These are phyloP conservation scores for Danio kyathit DNA, from an alignment of 2,797 vertebrate genomes.

Conservation along the genomic window DNA sequence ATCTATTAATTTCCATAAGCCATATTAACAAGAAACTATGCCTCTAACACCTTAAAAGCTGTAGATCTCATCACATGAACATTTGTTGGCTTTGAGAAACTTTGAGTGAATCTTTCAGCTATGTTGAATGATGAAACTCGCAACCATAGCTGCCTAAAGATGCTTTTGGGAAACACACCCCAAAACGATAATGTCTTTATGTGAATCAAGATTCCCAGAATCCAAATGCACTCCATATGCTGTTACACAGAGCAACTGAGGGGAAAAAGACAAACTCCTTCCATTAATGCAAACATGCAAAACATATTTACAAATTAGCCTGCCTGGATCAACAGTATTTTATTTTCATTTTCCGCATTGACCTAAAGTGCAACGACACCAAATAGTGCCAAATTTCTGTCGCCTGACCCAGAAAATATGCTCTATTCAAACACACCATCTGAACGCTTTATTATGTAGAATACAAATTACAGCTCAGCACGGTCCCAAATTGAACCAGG, in stretches of 20 bases:
- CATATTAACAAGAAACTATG: too few species aligned
- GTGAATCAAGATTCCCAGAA: slow-evolving; percentile 14
- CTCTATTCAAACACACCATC: slow-evolving; percentile 54
- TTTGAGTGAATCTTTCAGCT: too few species aligned
- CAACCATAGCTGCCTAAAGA: too few species aligned
- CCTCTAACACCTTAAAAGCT: too few species aligned
- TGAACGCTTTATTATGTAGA: slow-evolving; percentile 50
- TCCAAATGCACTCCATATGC: slow-evolving; percentile 14
- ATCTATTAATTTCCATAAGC: too few species aligned
- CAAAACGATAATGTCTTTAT: neutral
- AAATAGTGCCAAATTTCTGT: slow-evolving; percentile 35
- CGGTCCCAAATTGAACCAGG: slow-evolving; percentile 66
- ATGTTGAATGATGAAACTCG: too few species aligned
- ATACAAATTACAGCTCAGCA: slow-evolving; percentile 62
- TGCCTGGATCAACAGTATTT: slow-evolving; percentile 5
- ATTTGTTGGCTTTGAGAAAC: too few species aligned
- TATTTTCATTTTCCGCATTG: slow-evolving; percentile 17
- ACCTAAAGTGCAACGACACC: slow-evolving; percentile 22
- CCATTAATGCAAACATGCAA: slow-evolving; percentile 17
- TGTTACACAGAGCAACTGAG: neutral
- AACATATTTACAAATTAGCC: slow-evolving; percentile 20
- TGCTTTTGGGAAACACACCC: neutral
- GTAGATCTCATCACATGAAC: too few species aligned
- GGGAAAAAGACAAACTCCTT: slow-evolving; percentile 5
- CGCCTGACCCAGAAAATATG: slow-evolving; percentile 20